Evolutionary conservation across 23 tunicate genomes (phyloP).

Genomic region (Oikopleura dioica): DNA sequence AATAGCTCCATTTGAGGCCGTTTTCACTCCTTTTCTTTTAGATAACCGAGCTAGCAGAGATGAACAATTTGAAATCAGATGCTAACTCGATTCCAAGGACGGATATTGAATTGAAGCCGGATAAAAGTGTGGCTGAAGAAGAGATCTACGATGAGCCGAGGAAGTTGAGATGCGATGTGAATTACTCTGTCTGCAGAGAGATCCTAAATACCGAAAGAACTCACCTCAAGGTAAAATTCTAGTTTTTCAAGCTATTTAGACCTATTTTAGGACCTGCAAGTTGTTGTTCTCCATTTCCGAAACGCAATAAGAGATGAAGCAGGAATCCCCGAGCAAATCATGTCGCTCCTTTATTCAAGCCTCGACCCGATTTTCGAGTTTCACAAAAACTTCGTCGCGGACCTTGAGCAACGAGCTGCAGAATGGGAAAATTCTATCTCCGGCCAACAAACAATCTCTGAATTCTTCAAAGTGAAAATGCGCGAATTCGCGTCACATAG

Average conservation of each 20-base stretch:
- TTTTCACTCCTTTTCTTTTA: no score
- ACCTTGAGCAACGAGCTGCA: slow-evolving; percentile 35
- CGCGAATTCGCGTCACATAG: not conserved
- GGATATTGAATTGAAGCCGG: slow-evolving; percentile 13
- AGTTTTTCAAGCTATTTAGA: no score
- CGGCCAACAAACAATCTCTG: not conserved
- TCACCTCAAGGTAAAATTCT: no score
- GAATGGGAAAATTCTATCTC: slow-evolving; percentile 30
- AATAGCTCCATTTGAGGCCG: no score
- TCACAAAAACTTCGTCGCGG: slow-evolving; percentile 32
- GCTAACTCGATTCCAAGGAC: no score
- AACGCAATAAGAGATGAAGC: not conserved
- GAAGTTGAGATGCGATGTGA: slow-evolving; percentile 18
- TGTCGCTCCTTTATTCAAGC: not conserved
- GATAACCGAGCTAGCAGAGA: no score
- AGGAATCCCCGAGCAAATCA: not conserved
- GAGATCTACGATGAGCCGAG: slow-evolving; percentile 4
- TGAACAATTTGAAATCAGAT: no score
- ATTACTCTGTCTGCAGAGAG: slow-evolving; percentile 62
- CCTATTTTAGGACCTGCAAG: slow-evolving; percentile 66
- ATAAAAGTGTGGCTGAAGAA: slow-evolving; percentile 6
- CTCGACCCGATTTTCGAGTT: not conserved
- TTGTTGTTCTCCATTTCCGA: slow-evolving; percentile 15
- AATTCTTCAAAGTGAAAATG: not conserved
- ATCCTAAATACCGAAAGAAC: slow-evolving; percentile 61